Percentiles rank a stretch among this genome's conserved stretches.
Evolutionary conservation across 2,888 invertebrate genomes (phyloP).

Genomic region (Arctia plantaginis): DNA sequence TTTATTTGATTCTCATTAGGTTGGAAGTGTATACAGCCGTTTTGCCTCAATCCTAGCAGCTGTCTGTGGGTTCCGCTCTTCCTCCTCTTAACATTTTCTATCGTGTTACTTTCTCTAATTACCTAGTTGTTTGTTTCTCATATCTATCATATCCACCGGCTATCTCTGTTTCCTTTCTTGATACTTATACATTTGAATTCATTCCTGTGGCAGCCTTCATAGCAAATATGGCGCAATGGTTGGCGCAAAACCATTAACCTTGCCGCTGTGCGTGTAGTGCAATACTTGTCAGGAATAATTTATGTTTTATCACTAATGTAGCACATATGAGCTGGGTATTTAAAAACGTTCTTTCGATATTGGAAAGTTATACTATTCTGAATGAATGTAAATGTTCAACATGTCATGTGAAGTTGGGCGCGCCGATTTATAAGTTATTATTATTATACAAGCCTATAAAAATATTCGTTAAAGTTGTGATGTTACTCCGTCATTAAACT

Average conservation of each 20-base stretch:
- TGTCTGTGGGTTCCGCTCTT: neutral
- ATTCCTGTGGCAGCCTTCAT: slow-evolving; percentile 3
- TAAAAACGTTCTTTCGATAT: neutral
- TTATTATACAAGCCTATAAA: no score
- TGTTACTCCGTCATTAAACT: neutral
- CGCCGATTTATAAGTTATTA: neutral
- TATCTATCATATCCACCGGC: neutral
- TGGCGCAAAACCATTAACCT: neutral
- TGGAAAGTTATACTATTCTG: neutral
- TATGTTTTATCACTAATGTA: neutral
- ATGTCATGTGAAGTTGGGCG: neutral
- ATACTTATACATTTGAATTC: neutral
- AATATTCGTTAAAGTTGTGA: neutral
- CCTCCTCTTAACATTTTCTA: neutral
- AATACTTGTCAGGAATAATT: neutral
- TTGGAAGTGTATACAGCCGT: neutral
- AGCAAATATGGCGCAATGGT: slow-evolving; percentile 10
- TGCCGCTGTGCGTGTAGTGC: neutral
- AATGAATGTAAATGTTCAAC: neutral
- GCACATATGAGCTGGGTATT: neutral
- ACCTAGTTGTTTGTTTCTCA: neutral
- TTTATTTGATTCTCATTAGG: neutral
- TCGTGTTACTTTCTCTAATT: neutral
- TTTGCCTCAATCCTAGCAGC: neutral
- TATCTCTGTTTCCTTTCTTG: neutral